phyloP scores from a whole-genome alignment of 1,140 invertebrate genomes.

The Brachionus koreanus region DNA sequence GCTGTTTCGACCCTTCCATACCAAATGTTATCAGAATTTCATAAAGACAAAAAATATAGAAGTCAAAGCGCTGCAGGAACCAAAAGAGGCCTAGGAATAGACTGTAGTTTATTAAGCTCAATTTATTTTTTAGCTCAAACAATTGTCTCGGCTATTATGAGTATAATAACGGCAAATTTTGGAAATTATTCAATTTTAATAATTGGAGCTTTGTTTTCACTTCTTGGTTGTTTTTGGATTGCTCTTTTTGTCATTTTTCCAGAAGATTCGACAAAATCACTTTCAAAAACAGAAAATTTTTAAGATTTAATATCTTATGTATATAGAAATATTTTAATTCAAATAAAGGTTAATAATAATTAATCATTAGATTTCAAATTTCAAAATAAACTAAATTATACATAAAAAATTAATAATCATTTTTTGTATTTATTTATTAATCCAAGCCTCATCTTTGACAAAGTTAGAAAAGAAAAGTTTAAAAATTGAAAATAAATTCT shows the following conservation, averaged over 20 bases:
- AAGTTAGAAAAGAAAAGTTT: too few relatives aligned
- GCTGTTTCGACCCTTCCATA: constrained; percentile 32
- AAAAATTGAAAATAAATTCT: too few relatives aligned
- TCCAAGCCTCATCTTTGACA: too few relatives aligned
- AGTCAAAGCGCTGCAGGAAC: constrained; percentile 39
- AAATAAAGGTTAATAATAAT: too few relatives aligned
- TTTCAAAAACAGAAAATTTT: too few relatives aligned
- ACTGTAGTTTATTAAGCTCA: constrained; percentile 33
- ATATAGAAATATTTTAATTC: too few relatives aligned
- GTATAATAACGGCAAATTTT: not conserved
- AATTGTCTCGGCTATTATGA: constrained; percentile 6
- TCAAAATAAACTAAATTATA: too few relatives aligned
- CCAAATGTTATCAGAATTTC: constrained; percentile 43
- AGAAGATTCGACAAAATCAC: not conserved
- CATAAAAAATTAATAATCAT: too few relatives aligned
- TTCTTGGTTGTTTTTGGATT: constrained; percentile 29
- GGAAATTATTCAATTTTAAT: constrained; percentile 41
- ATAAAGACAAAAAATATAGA: constrained; percentile 27
- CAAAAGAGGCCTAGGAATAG: constrained; percentile 35
- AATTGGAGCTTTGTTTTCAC: constrained; percentile 11
- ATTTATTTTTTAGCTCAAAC: constrained; percentile 38
- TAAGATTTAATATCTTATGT: too few relatives aligned
- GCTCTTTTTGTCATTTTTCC: constrained; percentile 34
- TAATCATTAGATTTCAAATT: too few relatives aligned
- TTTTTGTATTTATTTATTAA: too few relatives aligned